These are phyloP conservation scores for Gerris lacustris DNA, from an alignment of 2,888 invertebrate genomes.

Conservation along the genomic window DNA sequence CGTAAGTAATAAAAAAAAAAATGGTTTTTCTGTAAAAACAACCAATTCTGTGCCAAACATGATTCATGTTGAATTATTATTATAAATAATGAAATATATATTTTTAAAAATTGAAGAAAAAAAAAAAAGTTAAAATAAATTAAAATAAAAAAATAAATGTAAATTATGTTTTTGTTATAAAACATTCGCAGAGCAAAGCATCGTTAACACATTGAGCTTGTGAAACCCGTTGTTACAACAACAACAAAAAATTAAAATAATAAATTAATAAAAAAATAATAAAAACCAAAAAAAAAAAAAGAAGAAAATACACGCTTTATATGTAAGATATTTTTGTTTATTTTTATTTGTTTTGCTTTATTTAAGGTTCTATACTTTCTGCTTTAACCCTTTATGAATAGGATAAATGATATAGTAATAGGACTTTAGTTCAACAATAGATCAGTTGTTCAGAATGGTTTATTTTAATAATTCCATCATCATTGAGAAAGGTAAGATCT, in stretches of 20 bases:
- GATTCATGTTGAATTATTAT: constrained; percentile 27
- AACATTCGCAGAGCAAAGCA: constrained; percentile 26
- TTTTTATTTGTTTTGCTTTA: too few relatives aligned
- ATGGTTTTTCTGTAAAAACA: constrained; percentile 22
- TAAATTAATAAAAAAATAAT: background rate
- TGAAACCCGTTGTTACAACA: constrained; percentile 25
- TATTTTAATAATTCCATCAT: too few relatives aligned
- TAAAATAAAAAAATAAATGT: constrained; percentile 12
- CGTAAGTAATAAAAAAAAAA: constrained; percentile 8
- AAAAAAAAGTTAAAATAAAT: background rate
- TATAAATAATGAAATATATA: constrained; percentile 27
- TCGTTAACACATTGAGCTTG: constrained; percentile 26
- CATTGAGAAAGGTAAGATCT: too few relatives aligned
- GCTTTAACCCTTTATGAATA: too few relatives aligned
- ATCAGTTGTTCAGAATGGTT: too few relatives aligned
- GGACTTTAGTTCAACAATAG: too few relatives aligned
- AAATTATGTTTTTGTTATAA: constrained; percentile 25
- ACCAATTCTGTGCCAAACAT: constrained; percentile 31
- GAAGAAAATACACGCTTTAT: constrained; percentile 27
- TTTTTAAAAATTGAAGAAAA: constrained; percentile 26
- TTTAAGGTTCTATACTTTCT: too few relatives aligned
- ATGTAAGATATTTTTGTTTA: too few relatives aligned
- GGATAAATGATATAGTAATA: too few relatives aligned
- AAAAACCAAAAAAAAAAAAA: background rate
- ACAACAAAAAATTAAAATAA: background rate